Base-by-base conservation (phyloP, 2,888 invertebrate species). In the Eurytoma adleriae region DNA sequence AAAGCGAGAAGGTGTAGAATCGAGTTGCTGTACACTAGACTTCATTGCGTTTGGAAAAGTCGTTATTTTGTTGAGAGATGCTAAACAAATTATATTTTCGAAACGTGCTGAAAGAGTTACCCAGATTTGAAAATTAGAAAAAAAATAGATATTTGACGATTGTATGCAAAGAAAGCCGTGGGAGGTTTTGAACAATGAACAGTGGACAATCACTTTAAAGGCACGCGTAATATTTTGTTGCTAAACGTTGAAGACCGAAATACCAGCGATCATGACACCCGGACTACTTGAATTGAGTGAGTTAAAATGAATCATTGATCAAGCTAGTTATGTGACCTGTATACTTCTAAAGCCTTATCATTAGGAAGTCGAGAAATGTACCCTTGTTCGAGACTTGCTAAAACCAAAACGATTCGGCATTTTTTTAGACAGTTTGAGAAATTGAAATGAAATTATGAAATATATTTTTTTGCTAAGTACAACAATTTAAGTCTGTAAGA, bases 371-470 rank as follows among this genome's bases (percentile, higher is more conserved):
- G 40, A 74, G 78, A 61, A 67, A 54, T 74, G 16, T 74, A 64
- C 57, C 18, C 74, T 74, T 71, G 48, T 52, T 52, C 68, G 61
- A 61, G 77, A 69, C 70, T 68, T 78, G 73, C 80, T 74, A 70
- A 81, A 66, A 73, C n/a, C 72, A 75, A 81, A 76, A 72, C 71
- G 78, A 81, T 81, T 81, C 72, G 68, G 30, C n/a, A 75, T 69
- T 81, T 75, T 74, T 72, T 57, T 18, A 56, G 40, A 61, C 3
- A n/a, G 14, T 7, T n/a, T 4, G 2, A 72, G 2, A 61, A 27
- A 16, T 48, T 52, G 24, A 3, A 57, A 70, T 27, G 18, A 30
- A 64, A 48, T 14, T 66, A 62, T 30, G 20, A 20, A 61, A 56
- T 40, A 73, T 59, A 50, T 57, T 59, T 68, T 52, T 68, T 66